Evolutionary conservation across 1,140 invertebrate genomes (phyloP).

Genomic region (Dendrolimus kikuchii): DNA sequence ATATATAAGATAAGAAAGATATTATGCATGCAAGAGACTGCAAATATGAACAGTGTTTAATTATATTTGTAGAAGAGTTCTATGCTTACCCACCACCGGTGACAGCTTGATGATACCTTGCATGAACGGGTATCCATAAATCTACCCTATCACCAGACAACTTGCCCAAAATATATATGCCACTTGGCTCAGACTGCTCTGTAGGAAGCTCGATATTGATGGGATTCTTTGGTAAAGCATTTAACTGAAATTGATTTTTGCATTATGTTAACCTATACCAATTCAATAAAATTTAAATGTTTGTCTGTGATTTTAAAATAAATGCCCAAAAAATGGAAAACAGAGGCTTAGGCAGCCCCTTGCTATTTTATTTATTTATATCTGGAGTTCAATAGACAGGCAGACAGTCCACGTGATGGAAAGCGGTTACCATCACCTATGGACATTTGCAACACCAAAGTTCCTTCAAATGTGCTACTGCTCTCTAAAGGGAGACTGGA

Average conservation of each 20-base stretch:
- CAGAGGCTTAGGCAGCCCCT: too few relatives aligned
- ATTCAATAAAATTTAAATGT: too few relatives aligned
- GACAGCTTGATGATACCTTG: conserved; percentile 43
- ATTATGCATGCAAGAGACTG: conserved; percentile 1
- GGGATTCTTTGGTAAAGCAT: conserved; percentile 31
- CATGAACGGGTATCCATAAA: conserved; percentile 46
- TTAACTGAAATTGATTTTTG: conserved; percentile 30
- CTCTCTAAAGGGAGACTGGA: too few relatives aligned
- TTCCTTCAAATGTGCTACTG: too few relatives aligned
- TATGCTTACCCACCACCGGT: conserved; percentile 39
- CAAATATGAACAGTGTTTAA: neutral
- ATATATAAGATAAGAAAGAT: conserved; percentile 3
- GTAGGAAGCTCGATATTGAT: conserved; percentile 46
- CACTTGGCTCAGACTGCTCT: conserved; percentile 24
- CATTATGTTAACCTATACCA: too few relatives aligned
- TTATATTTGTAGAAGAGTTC: neutral
- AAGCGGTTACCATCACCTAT: too few relatives aligned
- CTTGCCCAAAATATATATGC: conserved; percentile 32
- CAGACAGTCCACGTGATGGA: too few relatives aligned
- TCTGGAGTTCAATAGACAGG: too few relatives aligned
- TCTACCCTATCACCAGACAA: conserved; percentile 20
- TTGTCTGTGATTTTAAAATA: too few relatives aligned
- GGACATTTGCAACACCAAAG: too few relatives aligned
- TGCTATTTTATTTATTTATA: too few relatives aligned
- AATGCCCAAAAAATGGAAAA: too few relatives aligned